Percentiles rank a stretch among this genome's conserved stretches.
These are phyloP conservation scores for Falcaria lacertinaria DNA, from an alignment of 2,888 invertebrate genomes.

Conservation along the genomic window DNA sequence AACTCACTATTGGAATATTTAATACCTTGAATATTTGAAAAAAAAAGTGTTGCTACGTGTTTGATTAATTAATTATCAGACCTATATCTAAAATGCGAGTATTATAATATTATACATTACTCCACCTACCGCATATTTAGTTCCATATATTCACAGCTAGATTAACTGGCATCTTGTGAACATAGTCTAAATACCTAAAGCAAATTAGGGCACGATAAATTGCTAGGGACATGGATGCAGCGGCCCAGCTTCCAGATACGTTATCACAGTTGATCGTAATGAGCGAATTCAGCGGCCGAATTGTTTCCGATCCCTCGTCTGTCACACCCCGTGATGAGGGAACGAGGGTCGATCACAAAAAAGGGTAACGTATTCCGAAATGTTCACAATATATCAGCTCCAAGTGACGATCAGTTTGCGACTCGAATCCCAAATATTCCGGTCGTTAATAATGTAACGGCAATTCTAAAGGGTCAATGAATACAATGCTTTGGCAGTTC, in stretches of 20 bases:
- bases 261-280: slow-evolving; percentile 44
- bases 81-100: too few species aligned
- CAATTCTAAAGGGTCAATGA: slow-evolving; percentile 15
- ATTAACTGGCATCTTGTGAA: neutral
- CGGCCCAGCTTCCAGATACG: slow-evolving; percentile 15
- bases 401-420: slow-evolving; percentile 42
- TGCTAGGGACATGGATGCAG: neutral
- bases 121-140: too few species aligned
- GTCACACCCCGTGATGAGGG: slow-evolving; percentile 52
- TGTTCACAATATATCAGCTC: slow-evolving; percentile 48
- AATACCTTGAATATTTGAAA: too few species aligned
- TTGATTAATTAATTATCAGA: too few species aligned
- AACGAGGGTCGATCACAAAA: slow-evolving; percentile 46
- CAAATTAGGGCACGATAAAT: neutral
- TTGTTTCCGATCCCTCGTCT: slow-evolving; percentile 50
- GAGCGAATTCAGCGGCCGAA: slow-evolving; percentile 39
- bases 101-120: too few species aligned
- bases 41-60: too few species aligned
- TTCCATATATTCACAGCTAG: neutral
- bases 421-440: slow-evolving; percentile 31
- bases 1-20: too few species aligned
- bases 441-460: slow-evolving; percentile 28
- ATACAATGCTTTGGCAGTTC: neutral
- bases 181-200: neutral
- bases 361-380: slow-evolving; percentile 45